Percentiles rank a stretch among this genome's conserved stretches.
Evolutionary conservation across 2,888 invertebrate species (phyloP).

Genomic region (Luperina nickerlii): DNA sequence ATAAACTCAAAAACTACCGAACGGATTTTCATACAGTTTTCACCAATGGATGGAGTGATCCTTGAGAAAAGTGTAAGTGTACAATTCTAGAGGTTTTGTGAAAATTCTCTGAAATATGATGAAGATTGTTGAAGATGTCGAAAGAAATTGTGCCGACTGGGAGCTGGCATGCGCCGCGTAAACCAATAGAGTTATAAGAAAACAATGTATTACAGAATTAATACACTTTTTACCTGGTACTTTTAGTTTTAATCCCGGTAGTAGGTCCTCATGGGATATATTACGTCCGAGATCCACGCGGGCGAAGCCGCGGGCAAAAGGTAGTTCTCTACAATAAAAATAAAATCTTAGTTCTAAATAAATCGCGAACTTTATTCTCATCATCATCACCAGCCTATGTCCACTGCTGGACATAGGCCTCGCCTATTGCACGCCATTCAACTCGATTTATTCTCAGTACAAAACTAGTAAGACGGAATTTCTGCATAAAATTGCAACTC

Average conservation of each 20-base stretch:
- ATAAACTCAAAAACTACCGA: not conserved
- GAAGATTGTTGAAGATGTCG: not conserved
- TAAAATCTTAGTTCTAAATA: not conserved
- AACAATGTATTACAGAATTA: not conserved
- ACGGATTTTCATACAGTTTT: not conserved
- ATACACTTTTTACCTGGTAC: too few species aligned
- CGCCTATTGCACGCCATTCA: too few species aligned
- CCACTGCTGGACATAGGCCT: too few species aligned
- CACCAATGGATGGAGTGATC: not conserved
- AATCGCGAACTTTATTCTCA: not conserved
- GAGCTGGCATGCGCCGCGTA: too few species aligned
- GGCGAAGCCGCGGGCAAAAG: not conserved
- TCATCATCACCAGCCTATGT: too few species aligned
- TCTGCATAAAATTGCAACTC: constrained; percentile 7
- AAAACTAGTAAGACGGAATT: not conserved
- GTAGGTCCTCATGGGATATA: not conserved
- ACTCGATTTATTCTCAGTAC: not conserved
- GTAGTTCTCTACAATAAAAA: not conserved
- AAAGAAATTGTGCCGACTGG: too few species aligned
- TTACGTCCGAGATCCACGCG: not conserved
- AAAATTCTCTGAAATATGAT: not conserved
- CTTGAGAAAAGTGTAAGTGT: not conserved
- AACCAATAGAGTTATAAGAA: not conserved
- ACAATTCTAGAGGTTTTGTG: not conserved
- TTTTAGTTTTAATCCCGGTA: too few species aligned